phyloP scores from a whole-genome alignment of 2,113 vertebrate genomes.

The Microcebus murinus region DNA sequence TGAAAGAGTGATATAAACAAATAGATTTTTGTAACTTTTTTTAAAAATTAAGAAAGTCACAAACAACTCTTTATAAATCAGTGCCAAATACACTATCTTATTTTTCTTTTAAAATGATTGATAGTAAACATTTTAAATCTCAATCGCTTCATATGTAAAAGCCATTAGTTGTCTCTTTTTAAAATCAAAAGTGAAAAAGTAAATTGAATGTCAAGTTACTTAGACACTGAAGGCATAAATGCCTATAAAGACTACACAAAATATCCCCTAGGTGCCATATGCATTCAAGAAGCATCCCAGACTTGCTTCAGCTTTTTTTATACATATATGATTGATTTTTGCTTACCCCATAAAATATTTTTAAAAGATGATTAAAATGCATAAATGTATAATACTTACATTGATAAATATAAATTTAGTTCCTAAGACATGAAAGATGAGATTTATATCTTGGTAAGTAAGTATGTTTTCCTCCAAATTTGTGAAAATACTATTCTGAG shows the following conservation, averaged over 20 bases:
- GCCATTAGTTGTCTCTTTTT: not conserved
- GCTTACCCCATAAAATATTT: slow-evolving; percentile 50
- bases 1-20: not conserved
- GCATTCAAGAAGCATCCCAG: not conserved
- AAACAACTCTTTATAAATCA: slow-evolving; percentile 27
- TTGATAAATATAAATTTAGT: not conserved
- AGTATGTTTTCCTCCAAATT: not conserved
- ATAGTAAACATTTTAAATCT: slow-evolving; percentile 43
- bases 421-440: not conserved
- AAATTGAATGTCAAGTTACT: slow-evolving; percentile 30
- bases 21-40: not conserved
- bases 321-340: slow-evolving; percentile 24
- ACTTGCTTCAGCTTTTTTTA: not conserved
- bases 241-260: not conserved
- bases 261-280: not conserved
- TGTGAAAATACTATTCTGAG: not conserved
- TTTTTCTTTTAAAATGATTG: slow-evolving; percentile 38
- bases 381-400: slow-evolving; percentile 3
- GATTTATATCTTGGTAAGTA: not conserved
- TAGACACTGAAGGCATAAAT: not conserved
- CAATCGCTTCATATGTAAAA: not conserved
- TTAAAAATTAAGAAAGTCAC: not conserved
- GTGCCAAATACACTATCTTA: not conserved
- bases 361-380: slow-evolving; percentile 46
- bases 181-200: slow-evolving; percentile 36